Conservation (phyloP, 1,140 invertebrate genomes). For the Drosophila tani region DNA sequence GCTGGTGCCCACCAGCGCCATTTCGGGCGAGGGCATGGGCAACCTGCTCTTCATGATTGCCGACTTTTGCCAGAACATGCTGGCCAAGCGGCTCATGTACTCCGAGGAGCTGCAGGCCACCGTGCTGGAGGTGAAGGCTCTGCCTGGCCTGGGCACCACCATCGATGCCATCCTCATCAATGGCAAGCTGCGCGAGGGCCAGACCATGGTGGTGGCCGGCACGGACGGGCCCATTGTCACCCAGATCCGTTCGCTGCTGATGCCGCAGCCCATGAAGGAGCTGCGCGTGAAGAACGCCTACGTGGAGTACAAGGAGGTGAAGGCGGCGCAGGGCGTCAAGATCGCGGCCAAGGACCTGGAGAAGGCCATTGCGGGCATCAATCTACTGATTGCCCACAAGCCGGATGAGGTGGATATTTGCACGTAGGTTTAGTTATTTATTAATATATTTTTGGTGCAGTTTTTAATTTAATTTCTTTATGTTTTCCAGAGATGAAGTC, state of each 20-base stretch:
- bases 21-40: slow-evolving; percentile 99
- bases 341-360: slow-evolving; percentile 99
- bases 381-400: slow-evolving; percentile 94
- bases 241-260: slow-evolving; percentile 97
- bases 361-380: slow-evolving; percentile 97
- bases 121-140: slow-evolving; percentile 99
- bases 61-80: slow-evolving; percentile 94
- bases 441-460: background rate
- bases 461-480: background rate
- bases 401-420: slow-evolving; percentile 97
- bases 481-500: slow-evolving; percentile 89
- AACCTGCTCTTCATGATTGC: slow-evolving; percentile 97
- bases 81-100: slow-evolving; percentile 96
- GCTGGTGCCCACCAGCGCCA: slow-evolving; percentile 98
- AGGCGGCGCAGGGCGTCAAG: slow-evolving; percentile 99
- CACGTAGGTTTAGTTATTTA: slow-evolving; percentile 76
- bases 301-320: slow-evolving; percentile 97
- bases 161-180: slow-evolving; percentile 99
- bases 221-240: slow-evolving; percentile 99
- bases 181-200: slow-evolving; percentile 95
- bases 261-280: slow-evolving; percentile 99
- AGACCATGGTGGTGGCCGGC: slow-evolving; percentile 97
- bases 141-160: slow-evolving; percentile 98
- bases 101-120: slow-evolving; percentile 97
- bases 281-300: slow-evolving; percentile 99